phyloP scores from a whole-genome alignment of 2,113 vertebrate species.

The Puntigrus tetrazona region DNA sequence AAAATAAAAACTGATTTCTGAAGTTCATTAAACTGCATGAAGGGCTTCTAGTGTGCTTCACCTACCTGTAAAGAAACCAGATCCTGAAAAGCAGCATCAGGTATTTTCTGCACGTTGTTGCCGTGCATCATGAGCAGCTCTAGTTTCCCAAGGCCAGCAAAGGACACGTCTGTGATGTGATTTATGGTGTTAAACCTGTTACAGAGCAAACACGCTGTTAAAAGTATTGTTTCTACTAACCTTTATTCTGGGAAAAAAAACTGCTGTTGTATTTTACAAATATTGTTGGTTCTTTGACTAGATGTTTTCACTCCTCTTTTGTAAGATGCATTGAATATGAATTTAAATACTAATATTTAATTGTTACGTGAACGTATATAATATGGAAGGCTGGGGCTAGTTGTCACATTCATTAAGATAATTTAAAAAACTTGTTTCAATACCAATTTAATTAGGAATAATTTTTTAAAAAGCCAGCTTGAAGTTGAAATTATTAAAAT shows the following conservation, averaged over 20 bases:
- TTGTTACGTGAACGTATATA: not conserved
- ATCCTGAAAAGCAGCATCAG: constrained; percentile 80
- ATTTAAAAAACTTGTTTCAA: too few species aligned
- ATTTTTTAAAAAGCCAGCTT: too few species aligned
- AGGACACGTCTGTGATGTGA: constrained; percentile 76
- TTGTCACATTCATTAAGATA: too few species aligned
- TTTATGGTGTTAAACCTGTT: constrained; percentile 91
- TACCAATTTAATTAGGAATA: too few species aligned
- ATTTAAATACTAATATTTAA: not conserved
- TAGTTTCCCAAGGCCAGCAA: constrained; percentile 80
- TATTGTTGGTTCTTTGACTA: too few species aligned
- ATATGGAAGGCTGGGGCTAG: not conserved
- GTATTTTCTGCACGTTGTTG: constrained; percentile 86
- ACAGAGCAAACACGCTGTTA: not conserved
- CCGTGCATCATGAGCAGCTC: constrained; percentile 94
- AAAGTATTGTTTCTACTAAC: not conserved
- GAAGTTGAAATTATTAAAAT: too few species aligned
- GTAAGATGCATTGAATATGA: too few species aligned
- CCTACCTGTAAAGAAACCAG: constrained; percentile 86
- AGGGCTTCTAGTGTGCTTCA: not conserved
- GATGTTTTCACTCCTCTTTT: too few species aligned
- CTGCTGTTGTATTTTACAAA: too few species aligned
- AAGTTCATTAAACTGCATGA: not conserved
- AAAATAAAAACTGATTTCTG: too few species aligned
- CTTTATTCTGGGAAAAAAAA: too few species aligned